Evolutionary conservation across 2,113 vertebrate species (phyloP).

Genomic region (Lethenteron reissneri): DNA sequence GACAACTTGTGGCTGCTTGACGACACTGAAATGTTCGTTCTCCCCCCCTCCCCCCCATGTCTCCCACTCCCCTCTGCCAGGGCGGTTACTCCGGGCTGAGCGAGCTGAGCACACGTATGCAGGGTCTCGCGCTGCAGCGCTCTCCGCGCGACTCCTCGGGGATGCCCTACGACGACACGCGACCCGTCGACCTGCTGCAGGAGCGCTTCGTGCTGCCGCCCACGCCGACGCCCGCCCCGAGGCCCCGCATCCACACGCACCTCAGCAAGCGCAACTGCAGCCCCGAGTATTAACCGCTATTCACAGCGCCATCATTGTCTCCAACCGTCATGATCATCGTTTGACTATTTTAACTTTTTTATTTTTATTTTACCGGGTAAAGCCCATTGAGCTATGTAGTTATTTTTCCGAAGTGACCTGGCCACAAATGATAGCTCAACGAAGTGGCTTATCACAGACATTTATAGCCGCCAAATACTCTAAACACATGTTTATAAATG

Average conservation of each 20-base stretch:
- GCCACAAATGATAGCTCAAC: background rate
- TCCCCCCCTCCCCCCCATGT: background rate
- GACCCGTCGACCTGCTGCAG: constrained; percentile 63
- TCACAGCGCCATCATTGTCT: background rate
- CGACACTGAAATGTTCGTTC: background rate
- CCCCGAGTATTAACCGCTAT: constrained; percentile 42
- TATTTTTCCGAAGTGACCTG: background rate
- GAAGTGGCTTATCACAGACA: background rate
- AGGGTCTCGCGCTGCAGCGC: constrained; percentile 59
- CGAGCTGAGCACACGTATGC: constrained; percentile 55
- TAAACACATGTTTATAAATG: background rate
- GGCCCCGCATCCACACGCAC: constrained; percentile 63
- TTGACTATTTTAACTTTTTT: background rate
- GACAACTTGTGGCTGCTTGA: too few relatives aligned
- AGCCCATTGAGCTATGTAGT: background rate
- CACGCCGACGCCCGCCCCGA: constrained; percentile 37
- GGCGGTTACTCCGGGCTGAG: constrained; percentile 25
- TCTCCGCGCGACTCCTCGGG: constrained; percentile 15
- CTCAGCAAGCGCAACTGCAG: constrained; percentile 80
- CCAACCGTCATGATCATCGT: background rate
- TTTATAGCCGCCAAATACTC: constrained; percentile 1
- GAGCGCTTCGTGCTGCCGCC: constrained; percentile 59
- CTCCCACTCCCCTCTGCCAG: background rate
- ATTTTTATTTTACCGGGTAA: too few relatives aligned
- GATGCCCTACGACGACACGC: constrained; percentile 44